Evolutionary conservation across 2,888 invertebrate species (phyloP), one percentile per base, ranked within the genome.

Genomic region (Melitaea athalia): DNA sequence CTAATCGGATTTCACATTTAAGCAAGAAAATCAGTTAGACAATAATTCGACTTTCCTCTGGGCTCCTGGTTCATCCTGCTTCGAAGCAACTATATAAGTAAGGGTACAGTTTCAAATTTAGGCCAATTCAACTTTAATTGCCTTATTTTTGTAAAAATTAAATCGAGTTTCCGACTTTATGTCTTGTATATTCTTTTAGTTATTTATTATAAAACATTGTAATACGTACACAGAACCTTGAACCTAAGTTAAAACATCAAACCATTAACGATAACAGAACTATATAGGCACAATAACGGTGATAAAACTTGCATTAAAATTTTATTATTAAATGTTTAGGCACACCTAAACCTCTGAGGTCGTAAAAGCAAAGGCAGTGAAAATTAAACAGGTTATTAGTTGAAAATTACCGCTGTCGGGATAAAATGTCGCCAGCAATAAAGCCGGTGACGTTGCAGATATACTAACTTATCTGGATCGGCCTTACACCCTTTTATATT

Each of bases 381-480:
- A 83, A 90, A 88, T 88, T 85, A 86, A 86, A 85, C 85, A 84
- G 85, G 88, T 90, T 91, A 91, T 91, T 91, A 90, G 90, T 89
- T 86, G 88, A 91, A 90, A 91, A 91, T 91, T 90, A 91, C 90
- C 86, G 81, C 80, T 79, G 81, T 81, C 79, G 79, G 81, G 77
- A 84, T 78, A 83, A 86, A 83, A 86, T 89, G 90, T 90, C 89
- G 80, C 85, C 82, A 76, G 84, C 81, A 85, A 85, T 87, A 86
- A 87, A 85, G 83, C 79, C 79, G 75, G 73, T 74, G 71, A 72
- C 65, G 72, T 47, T 59, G 69, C 72, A 69, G 70, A 69, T 72
- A 70, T 74, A 66, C 43, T 53, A 70, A 3, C 70, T 7, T 38
- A 3, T 45, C 83, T 86, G 50, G 85, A 86, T 78, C 70, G 3